phyloP scores from a whole-genome alignment of 1,140 invertebrate genomes.

The Asobara japonica region DNA sequence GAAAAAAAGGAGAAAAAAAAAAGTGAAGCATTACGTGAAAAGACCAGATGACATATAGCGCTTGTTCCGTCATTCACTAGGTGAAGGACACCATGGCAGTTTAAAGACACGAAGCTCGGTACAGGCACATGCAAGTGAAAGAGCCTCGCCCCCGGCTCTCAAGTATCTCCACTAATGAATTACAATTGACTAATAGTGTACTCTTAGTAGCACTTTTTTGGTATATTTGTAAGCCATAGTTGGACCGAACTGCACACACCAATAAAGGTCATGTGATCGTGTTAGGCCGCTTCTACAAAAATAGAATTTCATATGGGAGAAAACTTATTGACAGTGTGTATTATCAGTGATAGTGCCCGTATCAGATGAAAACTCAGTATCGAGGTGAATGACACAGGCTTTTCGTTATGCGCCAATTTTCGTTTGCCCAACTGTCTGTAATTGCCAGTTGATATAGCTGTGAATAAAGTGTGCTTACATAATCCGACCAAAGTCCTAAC shows the following conservation, averaged over 20 bases:
- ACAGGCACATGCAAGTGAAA: background rate
- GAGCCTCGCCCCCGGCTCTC: background rate
- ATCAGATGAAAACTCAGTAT: background rate
- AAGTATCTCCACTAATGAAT: background rate
- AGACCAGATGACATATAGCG: background rate
- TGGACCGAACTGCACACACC: too few relatives aligned
- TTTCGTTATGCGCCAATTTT: background rate
- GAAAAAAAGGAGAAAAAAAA: background rate
- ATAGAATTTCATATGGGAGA: background rate
- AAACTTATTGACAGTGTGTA: background rate
- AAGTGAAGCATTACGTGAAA: background rate
- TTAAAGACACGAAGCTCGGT: background rate
- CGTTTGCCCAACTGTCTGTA: background rate
- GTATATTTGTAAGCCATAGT: too few relatives aligned
- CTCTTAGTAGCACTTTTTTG: background rate
- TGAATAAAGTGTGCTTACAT: background rate
- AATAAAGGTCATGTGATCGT: too few relatives aligned
- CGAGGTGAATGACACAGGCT: conserved; percentile 1
- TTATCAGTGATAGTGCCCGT: background rate
- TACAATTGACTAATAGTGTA: background rate
- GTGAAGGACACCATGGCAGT: background rate
- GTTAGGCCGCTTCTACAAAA: background rate
- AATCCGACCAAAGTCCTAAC: background rate
- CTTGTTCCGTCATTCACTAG: conserved; percentile 8
- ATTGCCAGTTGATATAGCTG: background rate